Evolutionary conservation across 2,888 invertebrate species (phyloP).

Genomic region (Alloscopus bannaensis): DNA sequence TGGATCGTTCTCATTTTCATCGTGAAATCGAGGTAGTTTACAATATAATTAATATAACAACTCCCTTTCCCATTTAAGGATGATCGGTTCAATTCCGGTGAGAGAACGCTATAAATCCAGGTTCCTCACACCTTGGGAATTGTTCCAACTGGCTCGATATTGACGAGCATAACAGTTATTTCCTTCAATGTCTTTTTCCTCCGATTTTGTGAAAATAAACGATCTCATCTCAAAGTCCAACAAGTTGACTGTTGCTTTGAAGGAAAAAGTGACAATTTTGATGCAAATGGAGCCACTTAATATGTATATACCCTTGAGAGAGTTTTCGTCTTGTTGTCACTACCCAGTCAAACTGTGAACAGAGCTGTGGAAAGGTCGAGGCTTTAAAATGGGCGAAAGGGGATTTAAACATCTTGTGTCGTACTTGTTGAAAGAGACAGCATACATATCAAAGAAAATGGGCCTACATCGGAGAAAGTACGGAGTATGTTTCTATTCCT

Average conservation of each 20-base stretch:
- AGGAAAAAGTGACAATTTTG: conserved; percentile 3
- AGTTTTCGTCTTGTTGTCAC: background rate
- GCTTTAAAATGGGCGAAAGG: conserved; percentile 50
- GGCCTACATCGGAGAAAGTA: no score
- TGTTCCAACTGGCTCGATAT: conserved; percentile 13
- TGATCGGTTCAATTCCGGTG: no score
- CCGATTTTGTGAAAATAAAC: background rate
- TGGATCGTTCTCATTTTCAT: no score
- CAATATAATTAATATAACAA: no score
- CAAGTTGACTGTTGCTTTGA: conserved; percentile 46
- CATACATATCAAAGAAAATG: no score
- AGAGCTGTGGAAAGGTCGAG: conserved; percentile 20
- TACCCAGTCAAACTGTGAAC: conserved; percentile 25
- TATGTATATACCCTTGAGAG: conserved; percentile 1
- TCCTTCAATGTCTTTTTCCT: conserved; percentile 1
- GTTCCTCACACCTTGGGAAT: conserved; percentile 20
- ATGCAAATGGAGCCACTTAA: conserved; percentile 36
- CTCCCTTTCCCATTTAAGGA: no score
- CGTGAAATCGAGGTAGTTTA: no score
- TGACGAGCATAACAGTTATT: background rate
- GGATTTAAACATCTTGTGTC: conserved; percentile 17
- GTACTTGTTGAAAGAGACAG: conserved; percentile 53
- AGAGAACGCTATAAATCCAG: no score
- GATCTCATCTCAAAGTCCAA: conserved; percentile 36
- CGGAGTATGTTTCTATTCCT: no score